Conservation (phyloP, 2,797 vertebrate species). For the Protosalanx chinensis region DNA sequence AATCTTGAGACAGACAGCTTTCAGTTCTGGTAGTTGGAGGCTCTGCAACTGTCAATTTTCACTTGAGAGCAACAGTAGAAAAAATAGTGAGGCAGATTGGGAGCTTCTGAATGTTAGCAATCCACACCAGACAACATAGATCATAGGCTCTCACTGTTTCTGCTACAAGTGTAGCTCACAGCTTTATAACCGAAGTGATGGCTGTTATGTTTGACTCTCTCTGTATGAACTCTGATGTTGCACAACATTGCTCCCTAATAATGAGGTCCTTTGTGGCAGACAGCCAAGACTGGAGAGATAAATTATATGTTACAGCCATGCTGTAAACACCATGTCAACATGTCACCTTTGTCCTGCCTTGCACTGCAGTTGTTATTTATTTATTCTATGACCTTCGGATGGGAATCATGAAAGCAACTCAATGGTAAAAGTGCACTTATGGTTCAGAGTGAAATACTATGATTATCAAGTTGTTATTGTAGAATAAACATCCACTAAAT, state of each 20-base stretch:
- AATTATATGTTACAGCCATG: conserved; percentile 10
- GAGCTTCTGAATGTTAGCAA: conserved; percentile 17
- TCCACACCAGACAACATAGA: background rate
- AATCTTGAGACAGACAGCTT: conserved; percentile 23
- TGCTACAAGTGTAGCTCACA: background rate
- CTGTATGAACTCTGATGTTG: conserved; percentile 34
- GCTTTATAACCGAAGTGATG: background rate
- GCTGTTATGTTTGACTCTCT: conserved; percentile 34
- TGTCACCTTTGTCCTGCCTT: background rate
- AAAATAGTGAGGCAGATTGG: conserved; percentile 11
- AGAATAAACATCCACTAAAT: background rate
- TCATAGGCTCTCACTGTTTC: background rate
- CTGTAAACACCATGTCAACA: conserved; percentile 3
- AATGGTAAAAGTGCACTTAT: background rate
- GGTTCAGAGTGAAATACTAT: background rate
- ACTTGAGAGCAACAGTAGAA: conserved; percentile 2
- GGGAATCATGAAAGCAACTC: background rate
- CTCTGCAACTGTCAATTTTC: conserved; percentile 13
- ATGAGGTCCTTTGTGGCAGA: conserved; percentile 22
- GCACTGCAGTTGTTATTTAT: background rate
- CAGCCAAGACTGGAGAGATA: conserved; percentile 21
- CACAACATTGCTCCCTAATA: conserved; percentile 37
- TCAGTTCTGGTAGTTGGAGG: conserved; percentile 9
- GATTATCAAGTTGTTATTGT: background rate
- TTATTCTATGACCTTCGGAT: background rate